A percentile compares a stretch with the other conserved stretches of the same genome.
phyloP scores from a whole-genome alignment of 1,140 invertebrate genomes.

The Sipha flava region DNA sequence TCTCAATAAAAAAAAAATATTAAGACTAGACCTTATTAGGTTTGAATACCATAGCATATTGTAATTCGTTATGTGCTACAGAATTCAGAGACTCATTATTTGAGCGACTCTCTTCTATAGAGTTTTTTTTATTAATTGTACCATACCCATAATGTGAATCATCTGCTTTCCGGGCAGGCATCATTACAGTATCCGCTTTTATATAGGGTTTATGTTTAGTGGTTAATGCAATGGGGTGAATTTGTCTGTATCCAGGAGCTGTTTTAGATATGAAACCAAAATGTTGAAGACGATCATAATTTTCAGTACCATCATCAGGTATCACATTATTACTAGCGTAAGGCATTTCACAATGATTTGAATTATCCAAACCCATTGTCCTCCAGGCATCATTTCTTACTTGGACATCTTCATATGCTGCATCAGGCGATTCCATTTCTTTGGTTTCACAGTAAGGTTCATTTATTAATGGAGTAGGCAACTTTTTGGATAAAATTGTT shows the following conservation, averaged over 20 bases:
- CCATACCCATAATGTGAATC: slow-evolving; percentile 70
- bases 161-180: slow-evolving; percentile 53
- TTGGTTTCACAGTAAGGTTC: background rate
- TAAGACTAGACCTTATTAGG: slow-evolving; percentile 56
- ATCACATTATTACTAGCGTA: background rate
- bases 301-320: slow-evolving; percentile 27
- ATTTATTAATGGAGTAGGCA: background rate
- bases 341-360: slow-evolving; percentile 42
- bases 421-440: slow-evolving; percentile 22
- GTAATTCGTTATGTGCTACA: slow-evolving; percentile 61
- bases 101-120: slow-evolving; percentile 35
- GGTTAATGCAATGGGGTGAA: slow-evolving; percentile 41
- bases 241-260: slow-evolving; percentile 59
- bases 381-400: slow-evolving; percentile 65
- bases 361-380: slow-evolving; percentile 61
- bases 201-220: slow-evolving; percentile 42
- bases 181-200: slow-evolving; percentile 51
- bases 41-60: slow-evolving; percentile 72
- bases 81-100: slow-evolving; percentile 50
- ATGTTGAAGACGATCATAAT: slow-evolving; percentile 69
- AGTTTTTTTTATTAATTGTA: slow-evolving; percentile 56
- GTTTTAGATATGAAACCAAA: slow-evolving; percentile 64
- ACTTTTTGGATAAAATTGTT: slow-evolving; percentile 57
- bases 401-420: slow-evolving; percentile 60
- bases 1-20: background rate